Evolutionary conservation across 2,797 vertebrate genomes (phyloP), one percentile per base, ranked within the genome.

Genomic region (Microcaecilia unicolor): DNA sequence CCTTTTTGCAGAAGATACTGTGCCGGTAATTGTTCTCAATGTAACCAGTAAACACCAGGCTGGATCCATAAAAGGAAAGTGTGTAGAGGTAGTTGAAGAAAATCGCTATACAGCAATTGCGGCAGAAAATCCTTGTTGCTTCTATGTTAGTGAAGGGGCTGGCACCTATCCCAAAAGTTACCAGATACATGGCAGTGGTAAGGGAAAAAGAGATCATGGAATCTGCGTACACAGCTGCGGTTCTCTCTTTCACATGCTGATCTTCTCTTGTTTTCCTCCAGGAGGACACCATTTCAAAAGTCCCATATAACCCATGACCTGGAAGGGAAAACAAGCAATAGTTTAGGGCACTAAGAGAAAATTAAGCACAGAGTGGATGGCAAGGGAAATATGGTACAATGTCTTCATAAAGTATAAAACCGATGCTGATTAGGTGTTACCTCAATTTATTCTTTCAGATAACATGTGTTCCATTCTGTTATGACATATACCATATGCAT

Each of bases 101-200:
- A 60, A 99, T 84, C 31, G 90, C 85, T 52, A 99, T 79, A 59
- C 92, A 91, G 48, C 91, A 92, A 39, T 89, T 92, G 64, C 87
- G 90, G 80, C 96, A 98, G 86, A 99, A 99, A 68, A 98, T 91
- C 28, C 92, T 89, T 56, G 97, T 91, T 8, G 91, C 95, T 80
- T 98, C 96, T 76, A 99, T 96, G 85, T 99, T 99, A 57, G 96
- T 98, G 79, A 99, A 94, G n/a, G 96, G 95, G 46, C 93, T 98
- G 67, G 96, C 95, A 32, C 92, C 96, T 67, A 99, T 85, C 74
- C 96, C 95, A 37, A 99, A 90, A 40, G 96, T 96, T 76, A 93
- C 87, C 72, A 98, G 76, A 75, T 99, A 96, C 74, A 98, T 89
- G 77, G 91, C 81, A 57, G 92, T 97, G 83, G 91, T 94, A 72